phyloP scores from a whole-genome alignment of 2,113 vertebrate species.

The Onychostruthus taczanowskii region DNA sequence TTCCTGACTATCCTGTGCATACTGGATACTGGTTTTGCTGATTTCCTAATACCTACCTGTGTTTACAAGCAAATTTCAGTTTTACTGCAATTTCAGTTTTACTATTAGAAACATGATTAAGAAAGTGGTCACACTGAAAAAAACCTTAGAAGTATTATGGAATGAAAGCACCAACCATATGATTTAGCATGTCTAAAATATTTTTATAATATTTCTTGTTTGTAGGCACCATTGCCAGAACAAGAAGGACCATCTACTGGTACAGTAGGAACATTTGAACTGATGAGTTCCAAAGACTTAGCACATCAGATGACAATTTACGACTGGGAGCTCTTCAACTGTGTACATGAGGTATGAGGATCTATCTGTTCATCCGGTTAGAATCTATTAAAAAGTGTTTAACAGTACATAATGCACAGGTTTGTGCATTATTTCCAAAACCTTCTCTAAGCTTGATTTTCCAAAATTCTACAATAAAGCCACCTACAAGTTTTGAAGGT shows the following conservation, averaged over 20 bases:
- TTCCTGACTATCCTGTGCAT: background rate
- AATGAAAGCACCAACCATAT: background rate
- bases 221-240: conserved; percentile 88
- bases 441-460: background rate
- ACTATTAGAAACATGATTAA: background rate
- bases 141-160: background rate
- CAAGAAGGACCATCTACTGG: conserved; percentile 91
- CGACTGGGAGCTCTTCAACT: conserved; percentile 98
- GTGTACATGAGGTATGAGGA: conserved; percentile 90
- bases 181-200: background rate
- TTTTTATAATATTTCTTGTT: background rate
- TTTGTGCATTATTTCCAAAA: background rate
- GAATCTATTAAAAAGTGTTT: background rate
- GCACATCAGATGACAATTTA: conserved; percentile 94
- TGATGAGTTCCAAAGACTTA: conserved; percentile 98
- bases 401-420: background rate
- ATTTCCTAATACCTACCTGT: background rate
- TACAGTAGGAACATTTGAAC: conserved; percentile 87
- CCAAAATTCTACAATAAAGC: background rate
- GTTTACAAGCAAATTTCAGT: conserved; percentile 5
- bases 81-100: background rate
- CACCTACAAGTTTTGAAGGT: background rate
- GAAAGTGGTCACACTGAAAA: background rate
- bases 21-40: background rate
- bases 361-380: background rate